Conservation (phyloP, 2,113 vertebrate species). For the Chloebia gouldiae region DNA sequence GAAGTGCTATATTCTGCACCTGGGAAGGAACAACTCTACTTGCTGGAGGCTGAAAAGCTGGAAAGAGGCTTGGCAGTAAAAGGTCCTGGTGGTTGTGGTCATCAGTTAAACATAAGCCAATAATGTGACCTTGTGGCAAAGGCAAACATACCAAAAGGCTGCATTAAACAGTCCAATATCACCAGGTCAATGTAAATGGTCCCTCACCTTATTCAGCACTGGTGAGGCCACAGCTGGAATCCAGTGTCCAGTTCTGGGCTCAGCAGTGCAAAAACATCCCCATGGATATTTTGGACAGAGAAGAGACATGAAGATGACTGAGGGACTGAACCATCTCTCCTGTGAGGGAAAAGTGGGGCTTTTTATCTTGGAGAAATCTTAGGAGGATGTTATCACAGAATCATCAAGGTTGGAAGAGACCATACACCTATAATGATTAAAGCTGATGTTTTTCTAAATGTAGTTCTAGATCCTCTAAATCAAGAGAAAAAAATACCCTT, state of each 20-base stretch:
- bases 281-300: background rate
- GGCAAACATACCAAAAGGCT: background rate
- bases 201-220: background rate
- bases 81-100: background rate
- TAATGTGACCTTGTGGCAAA: background rate
- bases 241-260: background rate
- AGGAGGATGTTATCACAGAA: background rate
- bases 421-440: background rate
- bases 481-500: background rate
- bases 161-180: background rate
- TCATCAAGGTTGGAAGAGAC: background rate
- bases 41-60: background rate
- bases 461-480: background rate
- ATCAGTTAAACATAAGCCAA: no score
- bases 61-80: background rate
- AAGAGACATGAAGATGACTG: background rate
- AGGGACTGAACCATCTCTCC: background rate
- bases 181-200: background rate
- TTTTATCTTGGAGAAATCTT: background rate
- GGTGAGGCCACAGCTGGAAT: background rate
- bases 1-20: background rate
- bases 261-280: background rate
- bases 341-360: background rate
- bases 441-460: background rate
- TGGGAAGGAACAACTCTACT: background rate